Evolutionary conservation across 2,888 invertebrate species (phyloP), one percentile per base, ranked within the genome.

Genomic region (Dendrolimus pini): DNA sequence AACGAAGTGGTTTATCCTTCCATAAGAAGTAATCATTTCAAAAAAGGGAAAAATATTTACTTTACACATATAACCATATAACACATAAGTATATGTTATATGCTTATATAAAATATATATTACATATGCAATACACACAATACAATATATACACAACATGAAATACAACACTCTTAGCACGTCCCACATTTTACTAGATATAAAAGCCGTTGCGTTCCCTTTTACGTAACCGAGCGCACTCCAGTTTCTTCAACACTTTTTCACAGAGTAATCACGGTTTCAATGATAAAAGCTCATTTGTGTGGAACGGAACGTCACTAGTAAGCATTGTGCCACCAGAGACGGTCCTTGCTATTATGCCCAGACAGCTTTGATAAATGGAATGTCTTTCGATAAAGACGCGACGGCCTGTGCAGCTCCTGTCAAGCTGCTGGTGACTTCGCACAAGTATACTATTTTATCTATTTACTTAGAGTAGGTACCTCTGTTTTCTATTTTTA

Each of bases 141-240:
- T n/a, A n/a, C n/a, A n/a, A n/a, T n/a, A n/a, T 30, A 30, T 30
- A 30, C 30, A 30, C 30, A 30, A 30, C 30, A 6, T 30, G 30
- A 30, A 30, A 30, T 30, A 30, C 0, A 30, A 30, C 30, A 30
- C 9, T 47, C 47, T 47, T 47, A 47, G 47, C 6, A 6, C 30
- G 47, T 47, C 47, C 47, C 9, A 47, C 47, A 47, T 47, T 47
- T 47, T 47, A 47, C 9, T 47, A 47, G 30, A 30, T 70, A 70
- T 69, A 68, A 68, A 70, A 70, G 69, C 47, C 47, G 47, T 47
- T 10, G 2, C 47, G 47, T 47, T 47, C 47, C 47, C 47, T 47
- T 47, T 47, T 47, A 47, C 47, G 47, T 47, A 47, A 47, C 47
- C 47, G 47, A 47, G 47, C 47, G 47, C 47, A 47, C 47, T 47